Base-by-base conservation (phyloP, 2,888 invertebrate genomes). In the Lasioglossum zephyrum region DNA sequence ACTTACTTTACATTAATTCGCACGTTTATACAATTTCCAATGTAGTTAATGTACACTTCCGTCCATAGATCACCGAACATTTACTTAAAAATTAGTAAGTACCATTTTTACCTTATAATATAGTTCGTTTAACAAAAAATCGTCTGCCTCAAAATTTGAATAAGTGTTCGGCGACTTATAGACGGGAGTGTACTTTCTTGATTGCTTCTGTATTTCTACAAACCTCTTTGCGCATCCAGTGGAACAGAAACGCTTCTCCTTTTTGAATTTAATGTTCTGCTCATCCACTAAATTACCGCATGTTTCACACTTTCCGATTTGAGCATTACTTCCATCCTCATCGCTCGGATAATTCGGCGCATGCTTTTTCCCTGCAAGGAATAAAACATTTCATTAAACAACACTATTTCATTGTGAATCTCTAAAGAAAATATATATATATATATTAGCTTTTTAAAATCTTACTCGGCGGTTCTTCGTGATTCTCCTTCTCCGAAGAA, bases 391-490 rank as follows among this genome's bases (percentile, higher is more conserved):
- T 66, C 4, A 80, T 75, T n/a, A 22, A 73, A 22, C 31, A 66
- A n/a, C 47, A 63, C 3, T 41, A 22, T 70, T 31, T 39, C 26
- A 36, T 11, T 8, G 31, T 0, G 75, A 39, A 31, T 79, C 11
- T 60, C 8, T 16, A 26, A 2, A 69, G 0, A 18, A 47, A 16
- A 8, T 16, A 41, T 0, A 11, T 31, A 31, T 31, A 31, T 44
- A 53, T n/a, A 57, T 2, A 31, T 39, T 26, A 39, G 11, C 72
- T 53, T 49, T 44, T 2, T 57, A 1, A 39, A 39, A 36, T 73
- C 97, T 97, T 96, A 97, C 97, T 97, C 75, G 97, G 97, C n/a
- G 98, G 97, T 94, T 98, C 98, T 79, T 97, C 97, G 73, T 90
- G 91, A 4, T 95, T 93, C 93, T 97, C 96, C 91, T 96, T 93